phyloP scores from a whole-genome alignment of 2,888 invertebrate species.

The Acanthopleura granulata region DNA sequence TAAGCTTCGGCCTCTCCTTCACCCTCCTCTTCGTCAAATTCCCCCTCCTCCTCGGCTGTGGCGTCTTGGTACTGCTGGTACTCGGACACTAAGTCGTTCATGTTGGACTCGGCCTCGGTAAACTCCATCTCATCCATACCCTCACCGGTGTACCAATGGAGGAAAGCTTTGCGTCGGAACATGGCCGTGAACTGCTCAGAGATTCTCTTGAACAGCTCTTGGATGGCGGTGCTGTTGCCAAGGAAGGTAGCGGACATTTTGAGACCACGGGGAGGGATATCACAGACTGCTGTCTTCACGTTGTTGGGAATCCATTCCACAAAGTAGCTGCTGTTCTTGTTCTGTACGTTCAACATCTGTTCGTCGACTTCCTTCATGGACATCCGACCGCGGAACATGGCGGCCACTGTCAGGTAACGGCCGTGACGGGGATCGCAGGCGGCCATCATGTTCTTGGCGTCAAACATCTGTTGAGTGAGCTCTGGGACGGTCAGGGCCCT shows the following conservation, averaged over 20 bases:
- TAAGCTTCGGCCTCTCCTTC: not conserved
- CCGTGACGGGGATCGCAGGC: not conserved
- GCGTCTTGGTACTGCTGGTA: conserved; percentile 18
- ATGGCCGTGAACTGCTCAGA: conserved; percentile 79
- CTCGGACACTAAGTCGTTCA: conserved; percentile 7
- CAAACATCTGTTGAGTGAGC: not conserved
- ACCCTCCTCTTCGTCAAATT: not conserved
- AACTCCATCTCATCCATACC: conserved; percentile 9
- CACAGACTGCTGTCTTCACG: not conserved
- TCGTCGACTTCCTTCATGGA: conserved; percentile 4
- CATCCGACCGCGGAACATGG: not conserved
- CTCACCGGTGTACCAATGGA: conserved; percentile 7
- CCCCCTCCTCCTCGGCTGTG: conserved; percentile 3
- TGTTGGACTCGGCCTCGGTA: not conserved
- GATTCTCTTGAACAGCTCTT: conserved; percentile 56
- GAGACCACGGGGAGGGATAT: not conserved
- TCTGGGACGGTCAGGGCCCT: not conserved
- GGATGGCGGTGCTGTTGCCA: conserved; percentile 54
- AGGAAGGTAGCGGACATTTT: conserved; percentile 53
- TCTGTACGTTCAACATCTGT: conserved; percentile 6
- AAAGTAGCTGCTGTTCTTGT: conserved; percentile 8
- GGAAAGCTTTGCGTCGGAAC: conserved; percentile 88
- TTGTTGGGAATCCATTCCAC: conserved; percentile 7
- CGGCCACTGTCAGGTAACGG: not conserved
- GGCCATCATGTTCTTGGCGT: conserved; percentile 7